Evolutionary conservation across 2,888 invertebrate species (phyloP), one percentile per base, ranked within the genome.

Genomic region (Limnephilus auricula): DNA sequence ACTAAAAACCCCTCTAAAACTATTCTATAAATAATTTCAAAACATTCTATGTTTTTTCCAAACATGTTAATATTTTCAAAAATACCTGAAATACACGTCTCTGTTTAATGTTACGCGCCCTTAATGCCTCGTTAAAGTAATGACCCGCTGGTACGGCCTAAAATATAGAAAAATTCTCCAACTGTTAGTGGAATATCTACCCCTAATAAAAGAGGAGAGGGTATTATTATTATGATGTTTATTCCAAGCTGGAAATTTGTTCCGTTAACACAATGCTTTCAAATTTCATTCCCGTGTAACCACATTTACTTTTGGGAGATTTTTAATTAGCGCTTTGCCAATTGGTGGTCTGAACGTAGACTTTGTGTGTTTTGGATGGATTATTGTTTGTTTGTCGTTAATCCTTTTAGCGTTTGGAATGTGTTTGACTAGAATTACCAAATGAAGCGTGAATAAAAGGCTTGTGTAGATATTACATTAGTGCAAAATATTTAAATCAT

Each of bases 81-180:
- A 25, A 25, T 25, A 65, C 6, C 6, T 15, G n/a, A 18, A 82
- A 82, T 34, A 82, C 9, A 85, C 85, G 30, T 40, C 31, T 85
- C 25, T n/a, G 45, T 40, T 37, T 85, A 85, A 85, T 85, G 85
- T 30, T 40, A 30, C 85, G 45, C n/a, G 15, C 2, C 45, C 37
- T 34, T 40, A 85, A 85, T 85, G 40, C 85, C 85, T 85, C 85
- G 45, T 85, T 85, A 85, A 30, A 85, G 85, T 85, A 40, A 85
- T 85, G 2, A 12, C 30, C 37, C 85, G 45, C 30, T 10, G 10
- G 45, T 30, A 30, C 30, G 9, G 34, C 85, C 40, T n/a, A 40
- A 37, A 84, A 84, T n/a, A 84, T 45, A 85, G 85, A 40, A 85
- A 30, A 18, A 40, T 0, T 30, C 45, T n/a, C 10, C 10, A 85